phyloP scores from a whole-genome alignment of 2,797 vertebrate genomes.

The Phoebastria nigripes region DNA sequence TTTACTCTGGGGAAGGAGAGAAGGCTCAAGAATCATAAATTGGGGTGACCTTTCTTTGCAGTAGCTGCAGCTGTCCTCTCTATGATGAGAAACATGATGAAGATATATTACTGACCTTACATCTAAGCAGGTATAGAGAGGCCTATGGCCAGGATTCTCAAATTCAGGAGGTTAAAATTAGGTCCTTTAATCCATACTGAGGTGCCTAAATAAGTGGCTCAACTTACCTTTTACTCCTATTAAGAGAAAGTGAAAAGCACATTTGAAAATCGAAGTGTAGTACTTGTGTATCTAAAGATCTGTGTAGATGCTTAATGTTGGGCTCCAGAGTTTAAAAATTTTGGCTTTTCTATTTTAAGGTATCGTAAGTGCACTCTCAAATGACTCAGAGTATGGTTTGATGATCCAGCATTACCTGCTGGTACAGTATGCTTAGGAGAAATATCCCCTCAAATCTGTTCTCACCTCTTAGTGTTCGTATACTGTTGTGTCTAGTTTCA shows the following conservation, averaged over 20 bases:
- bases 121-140: background rate
- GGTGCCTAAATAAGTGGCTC: background rate
- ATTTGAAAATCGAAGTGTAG: background rate
- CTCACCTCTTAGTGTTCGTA: background rate
- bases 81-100: background rate
- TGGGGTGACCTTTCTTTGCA: background rate
- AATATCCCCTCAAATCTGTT: background rate
- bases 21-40: background rate
- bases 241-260: background rate
- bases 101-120: background rate
- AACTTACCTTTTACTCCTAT: background rate
- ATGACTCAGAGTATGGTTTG: background rate
- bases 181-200: background rate
- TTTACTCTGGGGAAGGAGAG: background rate
- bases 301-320: background rate
- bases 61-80: conserved; percentile 6
- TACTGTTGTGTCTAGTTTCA: background rate
- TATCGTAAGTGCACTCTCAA: background rate
- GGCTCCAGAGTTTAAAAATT: background rate
- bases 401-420: background rate
- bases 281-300: background rate
- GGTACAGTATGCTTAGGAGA: background rate
- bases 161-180: background rate
- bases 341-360: background rate
- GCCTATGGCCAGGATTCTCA: background rate